These are phyloP conservation scores for Molossus molossus DNA, from an alignment of 2,797 vertebrate genomes.

Conservation along the genomic window DNA sequence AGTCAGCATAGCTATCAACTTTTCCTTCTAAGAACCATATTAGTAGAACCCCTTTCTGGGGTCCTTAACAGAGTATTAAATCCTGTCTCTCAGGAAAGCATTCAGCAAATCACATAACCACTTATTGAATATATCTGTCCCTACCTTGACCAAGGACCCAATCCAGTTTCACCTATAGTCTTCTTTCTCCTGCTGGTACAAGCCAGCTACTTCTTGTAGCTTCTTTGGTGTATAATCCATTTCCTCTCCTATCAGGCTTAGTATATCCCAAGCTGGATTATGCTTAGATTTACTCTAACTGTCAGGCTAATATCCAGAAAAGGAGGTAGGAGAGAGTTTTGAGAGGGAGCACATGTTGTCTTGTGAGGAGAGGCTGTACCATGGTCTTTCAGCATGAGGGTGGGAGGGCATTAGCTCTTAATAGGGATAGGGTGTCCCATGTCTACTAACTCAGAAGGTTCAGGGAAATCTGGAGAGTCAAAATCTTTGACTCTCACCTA, in stretches of 20 bases:
- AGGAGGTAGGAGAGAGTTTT: neutral
- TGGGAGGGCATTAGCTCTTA: neutral
- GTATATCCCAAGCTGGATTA: neutral
- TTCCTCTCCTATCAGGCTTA: neutral
- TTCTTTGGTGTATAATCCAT: neutral
- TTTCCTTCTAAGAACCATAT: constrained; percentile 22
- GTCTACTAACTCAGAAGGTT: neutral
- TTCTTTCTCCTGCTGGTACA: neutral
- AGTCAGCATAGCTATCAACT: neutral
- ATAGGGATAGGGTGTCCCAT: neutral
- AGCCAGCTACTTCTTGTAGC: neutral
- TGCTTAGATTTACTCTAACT: neutral
- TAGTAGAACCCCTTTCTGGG: constrained; percentile 20
- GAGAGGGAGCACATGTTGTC: neutral
- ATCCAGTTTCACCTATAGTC: neutral
- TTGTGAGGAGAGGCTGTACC: neutral
- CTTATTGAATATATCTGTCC: neutral
- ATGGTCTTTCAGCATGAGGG: neutral
- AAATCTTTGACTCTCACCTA: constrained; percentile 33
- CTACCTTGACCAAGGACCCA: neutral
- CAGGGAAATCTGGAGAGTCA: neutral
- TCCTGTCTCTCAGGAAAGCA: neutral
- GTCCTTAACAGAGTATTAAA: neutral
- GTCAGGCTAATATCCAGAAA: neutral
- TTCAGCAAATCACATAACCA: constrained; percentile 18